Percentiles rank a stretch among this genome's conserved stretches.
phyloP scores from a whole-genome alignment of 2,888 invertebrate species.

The Sminthurinus aureus region DNA sequence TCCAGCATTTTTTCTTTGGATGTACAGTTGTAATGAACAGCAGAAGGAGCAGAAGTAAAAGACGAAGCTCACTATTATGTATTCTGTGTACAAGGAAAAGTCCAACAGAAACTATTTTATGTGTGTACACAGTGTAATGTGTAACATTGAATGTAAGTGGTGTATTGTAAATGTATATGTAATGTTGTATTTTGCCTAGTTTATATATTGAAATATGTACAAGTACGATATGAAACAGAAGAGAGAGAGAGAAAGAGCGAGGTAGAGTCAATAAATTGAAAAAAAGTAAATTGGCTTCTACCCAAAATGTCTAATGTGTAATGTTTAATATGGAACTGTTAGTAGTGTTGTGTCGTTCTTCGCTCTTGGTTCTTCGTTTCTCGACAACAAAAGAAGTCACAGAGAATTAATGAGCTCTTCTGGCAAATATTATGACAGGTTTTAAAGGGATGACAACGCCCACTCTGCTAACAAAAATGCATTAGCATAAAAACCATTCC shows the following conservation, averaged over 20 bases:
- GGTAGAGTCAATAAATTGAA: slow-evolving; percentile 36
- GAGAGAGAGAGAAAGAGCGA: not conserved
- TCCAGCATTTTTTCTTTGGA: too few species aligned
- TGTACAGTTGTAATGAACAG: too few species aligned
- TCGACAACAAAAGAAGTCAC: slow-evolving; percentile 41
- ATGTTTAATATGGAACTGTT: slow-evolving; percentile 28
- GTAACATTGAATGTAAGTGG: too few species aligned
- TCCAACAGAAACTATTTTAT: too few species aligned
- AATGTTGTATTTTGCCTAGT: too few species aligned
- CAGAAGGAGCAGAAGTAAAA: too few species aligned
- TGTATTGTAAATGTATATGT: too few species aligned
- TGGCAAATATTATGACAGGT: slow-evolving; percentile 44
- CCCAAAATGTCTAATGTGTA: slow-evolving; percentile 35
- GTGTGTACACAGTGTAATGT: too few species aligned
- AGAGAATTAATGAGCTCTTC: slow-evolving; percentile 43
- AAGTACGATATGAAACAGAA: too few species aligned
- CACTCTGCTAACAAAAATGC: slow-evolving; percentile 45
- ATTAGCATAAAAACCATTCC: slow-evolving; percentile 43
- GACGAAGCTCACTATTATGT: too few species aligned
- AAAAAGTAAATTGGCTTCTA: slow-evolving; percentile 38
- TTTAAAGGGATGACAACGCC: slow-evolving; percentile 39
- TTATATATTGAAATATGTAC: too few species aligned
- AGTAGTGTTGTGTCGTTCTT: slow-evolving; percentile 13
- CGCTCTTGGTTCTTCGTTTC: not conserved
- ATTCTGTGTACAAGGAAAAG: too few species aligned